phyloP scores from a whole-genome alignment of 2,797 vertebrate species.

The Argentina silus region DNA sequence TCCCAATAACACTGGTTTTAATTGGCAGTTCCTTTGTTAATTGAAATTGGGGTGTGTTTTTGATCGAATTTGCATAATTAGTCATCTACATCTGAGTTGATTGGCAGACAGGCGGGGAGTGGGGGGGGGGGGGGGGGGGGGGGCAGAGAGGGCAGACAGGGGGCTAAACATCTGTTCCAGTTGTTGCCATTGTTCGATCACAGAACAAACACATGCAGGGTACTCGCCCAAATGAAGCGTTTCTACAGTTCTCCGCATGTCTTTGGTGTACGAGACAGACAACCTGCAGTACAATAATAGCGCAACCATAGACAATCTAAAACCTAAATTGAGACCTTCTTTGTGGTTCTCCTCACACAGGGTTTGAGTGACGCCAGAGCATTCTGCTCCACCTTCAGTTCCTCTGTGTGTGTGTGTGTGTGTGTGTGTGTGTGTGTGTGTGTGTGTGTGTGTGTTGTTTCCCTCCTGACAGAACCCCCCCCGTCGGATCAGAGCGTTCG shows the following conservation, averaged over 20 bases:
- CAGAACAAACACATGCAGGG: not conserved
- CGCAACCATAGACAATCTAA: no score
- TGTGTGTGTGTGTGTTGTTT: constrained; percentile 28
- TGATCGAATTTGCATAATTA: constrained; percentile 54
- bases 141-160: constrained; percentile 33
- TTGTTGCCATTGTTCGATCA: constrained; percentile 50
- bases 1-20: constrained; percentile 62
- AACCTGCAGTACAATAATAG: no score
- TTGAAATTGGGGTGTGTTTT: constrained; percentile 60
- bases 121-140: not conserved
- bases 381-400: constrained; percentile 1
- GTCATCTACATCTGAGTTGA: constrained; percentile 56
- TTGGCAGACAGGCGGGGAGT: constrained; percentile 32
- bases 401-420: constrained; percentile 36
- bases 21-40: constrained; percentile 63
- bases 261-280: not conserved
- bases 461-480: constrained; percentile 51
- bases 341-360: not conserved
- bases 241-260: not conserved
- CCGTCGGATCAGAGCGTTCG: constrained; percentile 31
- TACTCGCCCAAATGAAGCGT: not conserved
- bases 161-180: constrained; percentile 65
- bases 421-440: not conserved
- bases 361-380: not conserved
- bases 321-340: no score